A percentile compares a stretch with the other conserved stretches of the same genome.
These are phyloP conservation scores for Mythimna loreyi DNA, from an alignment of 2,888 invertebrate species.

Conservation along the genomic window DNA sequence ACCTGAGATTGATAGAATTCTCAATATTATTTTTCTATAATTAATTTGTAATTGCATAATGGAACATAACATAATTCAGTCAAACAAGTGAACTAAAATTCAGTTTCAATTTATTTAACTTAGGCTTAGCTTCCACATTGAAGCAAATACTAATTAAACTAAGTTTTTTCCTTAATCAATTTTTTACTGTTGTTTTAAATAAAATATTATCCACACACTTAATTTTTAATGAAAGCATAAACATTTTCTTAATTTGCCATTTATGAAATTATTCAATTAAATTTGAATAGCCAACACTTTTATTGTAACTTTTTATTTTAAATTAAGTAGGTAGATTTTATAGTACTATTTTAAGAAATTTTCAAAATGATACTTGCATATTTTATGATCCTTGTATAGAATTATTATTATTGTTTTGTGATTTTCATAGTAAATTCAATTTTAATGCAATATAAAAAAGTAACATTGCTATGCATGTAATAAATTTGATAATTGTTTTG, in stretches of 20 bases:
- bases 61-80: background rate
- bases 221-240: background rate
- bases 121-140: background rate
- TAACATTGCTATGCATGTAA: too few relatives aligned
- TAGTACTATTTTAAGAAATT: background rate
- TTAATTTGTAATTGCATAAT: background rate
- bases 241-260: background rate
- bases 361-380: background rate
- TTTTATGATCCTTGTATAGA: background rate
- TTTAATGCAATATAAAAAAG: background rate
- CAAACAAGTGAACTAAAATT: background rate
- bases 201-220: background rate
- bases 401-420: background rate
- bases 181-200: background rate
- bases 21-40: background rate
- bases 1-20: slow-evolving; percentile 73
- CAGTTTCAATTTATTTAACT: background rate
- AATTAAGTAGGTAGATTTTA: background rate
- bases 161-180: background rate
- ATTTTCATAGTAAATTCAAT: background rate
- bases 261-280: background rate
- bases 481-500: too few relatives aligned
- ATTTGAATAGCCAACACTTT: background rate
- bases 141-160: background rate
- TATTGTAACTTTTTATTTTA: background rate